Percentiles rank a stretch among this genome's conserved stretches.
These are phyloP conservation scores for Plectropomus leopardus DNA, from an alignment of 2,113 vertebrate species.

Conservation along the genomic window DNA sequence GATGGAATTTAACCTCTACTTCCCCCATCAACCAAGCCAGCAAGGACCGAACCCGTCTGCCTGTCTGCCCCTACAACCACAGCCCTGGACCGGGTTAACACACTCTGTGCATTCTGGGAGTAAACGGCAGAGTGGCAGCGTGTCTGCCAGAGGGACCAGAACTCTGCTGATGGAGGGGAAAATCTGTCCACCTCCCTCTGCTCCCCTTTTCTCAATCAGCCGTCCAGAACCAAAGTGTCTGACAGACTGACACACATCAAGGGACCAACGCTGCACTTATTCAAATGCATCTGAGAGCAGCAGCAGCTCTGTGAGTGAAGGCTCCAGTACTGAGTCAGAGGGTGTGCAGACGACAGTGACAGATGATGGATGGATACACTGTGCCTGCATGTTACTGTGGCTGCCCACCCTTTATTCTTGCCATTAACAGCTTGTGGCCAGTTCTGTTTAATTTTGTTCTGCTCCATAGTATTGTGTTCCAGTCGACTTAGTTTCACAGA, in stretches of 20 bases:
- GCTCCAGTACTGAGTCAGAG: conserved; percentile 7
- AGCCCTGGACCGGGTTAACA: conserved; percentile 56
- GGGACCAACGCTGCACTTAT: conserved; percentile 32
- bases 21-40: conserved; percentile 36
- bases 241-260: conserved; percentile 70
- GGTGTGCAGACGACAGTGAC: conserved; percentile 14
- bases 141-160: conserved; percentile 65
- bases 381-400: conserved; percentile 1
- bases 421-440: neutral
- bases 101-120: conserved; percentile 48
- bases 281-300: conserved; percentile 41
- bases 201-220: conserved; percentile 45
- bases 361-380: conserved; percentile 8
- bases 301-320: conserved; percentile 24
- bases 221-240: conserved; percentile 56
- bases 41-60: conserved; percentile 52
- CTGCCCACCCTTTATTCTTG: neutral
- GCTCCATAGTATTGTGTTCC: neutral
- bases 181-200: conserved; percentile 34
- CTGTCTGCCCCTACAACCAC: conserved; percentile 72
- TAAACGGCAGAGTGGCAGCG: conserved; percentile 46
- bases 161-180: conserved; percentile 78
- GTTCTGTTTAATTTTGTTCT: neutral
- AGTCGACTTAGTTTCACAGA: conserved; percentile 23
- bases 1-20: conserved; percentile 38